Percentiles rank a stretch among this genome's conserved stretches.
These are phyloP conservation scores for Trilocha varians DNA, from an alignment of 2,888 invertebrate genomes.

Conservation along the genomic window DNA sequence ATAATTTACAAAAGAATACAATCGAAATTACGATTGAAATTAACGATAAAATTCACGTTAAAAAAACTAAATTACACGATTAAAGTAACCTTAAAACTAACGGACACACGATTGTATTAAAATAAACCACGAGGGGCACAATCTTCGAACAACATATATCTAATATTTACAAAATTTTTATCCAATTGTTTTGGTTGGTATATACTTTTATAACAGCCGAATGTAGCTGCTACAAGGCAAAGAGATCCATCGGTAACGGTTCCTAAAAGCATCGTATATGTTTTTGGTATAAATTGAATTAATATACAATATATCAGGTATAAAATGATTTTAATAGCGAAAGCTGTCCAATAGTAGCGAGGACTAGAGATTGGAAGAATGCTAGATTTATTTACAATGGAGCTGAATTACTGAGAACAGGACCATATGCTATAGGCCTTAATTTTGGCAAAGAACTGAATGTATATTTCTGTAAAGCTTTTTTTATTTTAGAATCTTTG, in stretches of 20 bases:
- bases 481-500: too few species aligned
- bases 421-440: too few species aligned
- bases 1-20: slow-evolving; percentile 64
- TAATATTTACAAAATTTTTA: slow-evolving; percentile 59
- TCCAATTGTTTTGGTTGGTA: slow-evolving; percentile 52
- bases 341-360: slow-evolving; percentile 13
- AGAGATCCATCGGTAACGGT: slow-evolving; percentile 73
- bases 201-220: slow-evolving; percentile 48
- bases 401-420: too few species aligned
- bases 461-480: too few species aligned
- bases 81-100: slow-evolving; percentile 35
- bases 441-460: too few species aligned
- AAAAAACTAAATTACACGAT: slow-evolving; percentile 11
- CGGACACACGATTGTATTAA: slow-evolving; percentile 45
- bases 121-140: slow-evolving; percentile 42
- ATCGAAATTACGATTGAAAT: slow-evolving; percentile 28
- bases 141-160: slow-evolving; percentile 41
- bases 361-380: slow-evolving; percentile 5
- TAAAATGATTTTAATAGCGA: slow-evolving; percentile 30
- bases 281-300: slow-evolving; percentile 71
- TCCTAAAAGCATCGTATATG: slow-evolving; percentile 58
- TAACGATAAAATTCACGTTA: slow-evolving; percentile 26
- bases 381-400: too few species aligned
- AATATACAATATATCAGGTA: slow-evolving; percentile 62
- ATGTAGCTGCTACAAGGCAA: slow-evolving; percentile 23